Base-by-base conservation (phyloP, 2,888 invertebrate genomes). In the Cosmia pyralina region DNA sequence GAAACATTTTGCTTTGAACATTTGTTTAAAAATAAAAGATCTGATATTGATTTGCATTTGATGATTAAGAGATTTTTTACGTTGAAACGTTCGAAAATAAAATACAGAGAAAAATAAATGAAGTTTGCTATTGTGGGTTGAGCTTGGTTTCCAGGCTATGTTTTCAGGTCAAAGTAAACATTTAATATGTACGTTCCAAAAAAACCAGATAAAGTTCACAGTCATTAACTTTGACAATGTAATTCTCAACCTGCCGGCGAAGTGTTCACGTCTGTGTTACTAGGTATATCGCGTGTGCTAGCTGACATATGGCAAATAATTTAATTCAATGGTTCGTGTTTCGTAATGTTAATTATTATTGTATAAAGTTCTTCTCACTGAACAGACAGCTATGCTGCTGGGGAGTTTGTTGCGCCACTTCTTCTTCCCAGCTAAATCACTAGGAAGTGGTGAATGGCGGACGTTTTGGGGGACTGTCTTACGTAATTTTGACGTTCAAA, bases 21-120 rank as follows among this genome's bases (percentile, higher is more conserved):
- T 13, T 63, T 52, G 44, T 38, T 55, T 34, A 62, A 62, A 75
- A 75, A 75, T 57, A 57, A 79, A 50, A 57, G 50, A 59, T 62
- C 34, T 22, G 11, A 34, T 77, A 50, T 69, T 62, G 71, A 75
- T 75, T n/a, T n/a, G n/a, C n/a, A 28, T 0, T 71, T 62, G 41
- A 10, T 38, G 8, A 50, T 44, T 22, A 44, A 53, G 34, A 22
- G 34, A n/a, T 34, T 22, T 22, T 75, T 13, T 44, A 34, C 46
- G 13, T 17, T 8, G 34, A 15, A 48, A 41, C 28, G 15, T 50
- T 62, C 2, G 15, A 22, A 71, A 44, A 34, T 38, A 38, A 46
- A 67, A 11, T 15, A 50, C 0, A 11, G 1, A 6, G 17, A 17
- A 8, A 46, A 74, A 19, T 28, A 28, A 41, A 22, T 59, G 4